Evolutionary conservation across 2,888 invertebrate species (phyloP).

Genomic region (Tachina lurida): DNA sequence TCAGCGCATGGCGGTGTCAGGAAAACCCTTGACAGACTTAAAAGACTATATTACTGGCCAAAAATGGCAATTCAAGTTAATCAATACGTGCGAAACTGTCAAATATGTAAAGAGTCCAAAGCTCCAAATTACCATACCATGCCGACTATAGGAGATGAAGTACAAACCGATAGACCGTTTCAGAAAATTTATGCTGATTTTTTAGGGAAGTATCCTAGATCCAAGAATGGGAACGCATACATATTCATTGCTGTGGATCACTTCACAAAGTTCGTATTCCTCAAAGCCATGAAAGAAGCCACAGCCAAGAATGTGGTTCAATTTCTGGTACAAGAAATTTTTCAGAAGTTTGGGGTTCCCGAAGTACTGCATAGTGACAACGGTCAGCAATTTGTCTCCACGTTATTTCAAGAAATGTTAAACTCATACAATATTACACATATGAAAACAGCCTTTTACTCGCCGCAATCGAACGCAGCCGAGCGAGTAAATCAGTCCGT

Average conservation of each 20-base stretch:
- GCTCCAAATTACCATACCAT: neutral
- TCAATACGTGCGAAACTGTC: conserved; percentile 21
- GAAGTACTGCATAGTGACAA: too few species aligned
- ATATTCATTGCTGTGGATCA: neutral
- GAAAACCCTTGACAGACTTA: conserved; percentile 29
- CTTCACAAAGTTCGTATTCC: too few species aligned
- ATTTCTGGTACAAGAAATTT: too few species aligned
- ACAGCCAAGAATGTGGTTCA: too few species aligned
- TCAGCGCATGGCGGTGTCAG: conserved; percentile 26
- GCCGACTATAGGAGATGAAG: conserved; percentile 4
- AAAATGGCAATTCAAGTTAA: conserved; percentile 30
- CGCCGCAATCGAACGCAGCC: conserved; percentile 31
- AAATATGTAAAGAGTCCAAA: conserved; percentile 44
- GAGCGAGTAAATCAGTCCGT: conserved; percentile 38
- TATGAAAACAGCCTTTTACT: conserved; percentile 2
- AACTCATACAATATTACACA: neutral
- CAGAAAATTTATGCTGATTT: conserved; percentile 66
- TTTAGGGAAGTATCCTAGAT: conserved; percentile 69
- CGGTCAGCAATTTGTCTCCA: too few species aligned
- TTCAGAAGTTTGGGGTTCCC: neutral
- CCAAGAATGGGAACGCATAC: conserved; percentile 25
- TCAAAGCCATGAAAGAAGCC: too few species aligned
- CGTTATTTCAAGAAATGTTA: too few species aligned
- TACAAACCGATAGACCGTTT: neutral
- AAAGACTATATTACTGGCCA: conserved; percentile 42